Base-by-base conservation (phyloP, 1,140 invertebrate species). In the Pogonomyrmex barbatus region DNA sequence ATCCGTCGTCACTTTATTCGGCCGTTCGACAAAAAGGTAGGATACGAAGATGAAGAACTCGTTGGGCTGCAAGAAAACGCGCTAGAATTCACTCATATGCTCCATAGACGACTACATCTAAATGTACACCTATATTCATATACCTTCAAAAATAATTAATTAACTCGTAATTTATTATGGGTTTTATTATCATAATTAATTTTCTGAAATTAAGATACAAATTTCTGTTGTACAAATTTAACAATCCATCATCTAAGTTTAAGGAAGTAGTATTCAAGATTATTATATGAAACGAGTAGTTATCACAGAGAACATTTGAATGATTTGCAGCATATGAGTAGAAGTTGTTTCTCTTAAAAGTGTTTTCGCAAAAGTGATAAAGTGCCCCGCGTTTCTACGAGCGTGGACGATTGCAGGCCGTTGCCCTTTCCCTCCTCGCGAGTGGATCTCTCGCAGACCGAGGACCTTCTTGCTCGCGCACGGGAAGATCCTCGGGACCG, bases 381-480 rank as follows among this genome's bases (percentile, higher is more conserved):
- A 60, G 36, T 17, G 6, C 47, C 36, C 42, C 12, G 30, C 60
- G 17, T 73, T 73, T 12, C 42, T 47, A 47, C 39, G 68, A 73
- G 24, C 42, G 24, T 10, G 36, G 12, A 24, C 24, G 24, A 45
- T 54, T 65, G 36, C 14, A 52, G 54, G 30, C 54, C 79, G 67
- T 73, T 83, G 79, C 79, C 50, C 79, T 83, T 73, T 75, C 42
- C 33, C 54, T 73, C 47, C 30, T 60, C 54, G 68, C 42, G 42
- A 67, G 36, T 68, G 47, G 62, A 17, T 68, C 36, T 68, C 36
- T 83, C 68, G 68, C 42, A 45, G 39, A 79, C 14, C 30, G 33
- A 78, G 54, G 33, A 60, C 30, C 68, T 82, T 82, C 67, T 83
- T 75, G 56, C 77, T 82, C 10, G 54, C 8, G 52, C 54, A 62